Evolutionary conservation across 1,140 invertebrate species (phyloP).

Genomic region (Anastrepha obliqua): DNA sequence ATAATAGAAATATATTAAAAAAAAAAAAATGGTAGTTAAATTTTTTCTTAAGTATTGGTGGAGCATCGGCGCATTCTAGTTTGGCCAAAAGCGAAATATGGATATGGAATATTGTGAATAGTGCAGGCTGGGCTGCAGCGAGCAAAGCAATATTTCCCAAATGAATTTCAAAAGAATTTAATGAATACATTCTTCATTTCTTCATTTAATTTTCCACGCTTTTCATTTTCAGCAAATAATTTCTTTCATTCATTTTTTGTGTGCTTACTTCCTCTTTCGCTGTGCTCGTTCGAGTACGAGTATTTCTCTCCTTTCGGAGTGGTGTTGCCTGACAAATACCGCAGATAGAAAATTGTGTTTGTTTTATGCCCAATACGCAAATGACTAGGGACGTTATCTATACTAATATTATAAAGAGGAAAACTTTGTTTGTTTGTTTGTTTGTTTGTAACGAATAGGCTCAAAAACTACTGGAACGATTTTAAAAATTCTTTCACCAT

Average conservation of each 20-base stretch:
- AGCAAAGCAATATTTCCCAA: not conserved
- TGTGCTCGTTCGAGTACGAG: too few species aligned
- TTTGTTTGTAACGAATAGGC: too few species aligned
- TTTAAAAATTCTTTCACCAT: too few species aligned
- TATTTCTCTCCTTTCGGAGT: not conserved
- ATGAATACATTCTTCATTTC: conserved; percentile 23
- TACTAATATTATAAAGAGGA: too few species aligned
- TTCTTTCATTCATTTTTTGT: not conserved
- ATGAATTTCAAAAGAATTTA: not conserved
- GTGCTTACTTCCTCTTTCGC: too few species aligned
- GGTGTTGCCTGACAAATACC: not conserved
- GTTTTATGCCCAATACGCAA: not conserved
- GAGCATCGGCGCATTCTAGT: not conserved
- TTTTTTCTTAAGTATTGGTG: conserved; percentile 9
- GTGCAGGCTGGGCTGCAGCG: not conserved
- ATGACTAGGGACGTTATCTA: too few species aligned
- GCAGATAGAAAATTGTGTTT: not conserved
- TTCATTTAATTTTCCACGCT: not conserved
- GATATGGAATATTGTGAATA: too few species aligned
- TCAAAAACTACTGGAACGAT: too few species aligned
- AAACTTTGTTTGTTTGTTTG: too few species aligned
- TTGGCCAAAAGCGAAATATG: too few species aligned
- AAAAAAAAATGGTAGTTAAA: not conserved
- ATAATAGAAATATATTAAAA: not conserved
- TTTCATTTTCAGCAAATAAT: not conserved